phyloP scores from a whole-genome alignment of 30 jellyfish, hydroid and myxozoan species.

The Clytia hemisphaerica region DNA sequence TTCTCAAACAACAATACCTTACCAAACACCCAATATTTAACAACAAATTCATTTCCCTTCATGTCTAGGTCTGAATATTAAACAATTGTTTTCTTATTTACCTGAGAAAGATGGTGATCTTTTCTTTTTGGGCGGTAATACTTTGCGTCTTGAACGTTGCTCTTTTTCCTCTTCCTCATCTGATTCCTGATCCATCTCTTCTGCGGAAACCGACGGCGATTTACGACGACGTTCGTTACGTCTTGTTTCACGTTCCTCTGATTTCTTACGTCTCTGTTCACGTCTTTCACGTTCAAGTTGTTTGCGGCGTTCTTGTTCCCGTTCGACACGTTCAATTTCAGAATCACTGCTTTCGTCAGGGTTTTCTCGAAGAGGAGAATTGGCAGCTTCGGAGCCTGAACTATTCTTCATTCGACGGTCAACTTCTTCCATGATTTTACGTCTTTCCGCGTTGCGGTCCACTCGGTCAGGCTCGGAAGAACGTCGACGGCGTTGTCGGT shows the following conservation, averaged over 20 bases:
- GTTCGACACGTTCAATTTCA: too few species aligned
- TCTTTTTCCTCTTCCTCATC: background rate
- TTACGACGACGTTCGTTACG: background rate
- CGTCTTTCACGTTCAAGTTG: background rate
- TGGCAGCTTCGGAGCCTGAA: slow-evolving; percentile 13
- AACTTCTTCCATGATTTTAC: slow-evolving; percentile 19
- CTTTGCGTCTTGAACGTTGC: background rate
- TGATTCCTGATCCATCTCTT: background rate
- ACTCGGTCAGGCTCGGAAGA: background rate
- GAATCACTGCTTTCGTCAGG: too few species aligned
- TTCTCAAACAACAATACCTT: too few species aligned
- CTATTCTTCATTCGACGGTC: slow-evolving; percentile 19
- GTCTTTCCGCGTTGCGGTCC: background rate
- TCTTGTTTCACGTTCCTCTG: background rate
- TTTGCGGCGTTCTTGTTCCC: too few species aligned
- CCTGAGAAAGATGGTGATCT: too few species aligned
- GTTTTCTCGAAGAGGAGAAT: too few species aligned
- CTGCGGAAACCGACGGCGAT: background rate
- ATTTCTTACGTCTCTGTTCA: background rate
- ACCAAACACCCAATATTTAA: too few species aligned
- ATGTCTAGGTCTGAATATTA: too few species aligned
- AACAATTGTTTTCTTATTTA: too few species aligned
- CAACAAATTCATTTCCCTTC: too few species aligned
- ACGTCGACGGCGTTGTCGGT: background rate
- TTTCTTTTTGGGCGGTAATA: too few species aligned